These are phyloP conservation scores for Orientallactaga bullata DNA, from an alignment of 2,113 vertebrate species.

Conservation along the genomic window DNA sequence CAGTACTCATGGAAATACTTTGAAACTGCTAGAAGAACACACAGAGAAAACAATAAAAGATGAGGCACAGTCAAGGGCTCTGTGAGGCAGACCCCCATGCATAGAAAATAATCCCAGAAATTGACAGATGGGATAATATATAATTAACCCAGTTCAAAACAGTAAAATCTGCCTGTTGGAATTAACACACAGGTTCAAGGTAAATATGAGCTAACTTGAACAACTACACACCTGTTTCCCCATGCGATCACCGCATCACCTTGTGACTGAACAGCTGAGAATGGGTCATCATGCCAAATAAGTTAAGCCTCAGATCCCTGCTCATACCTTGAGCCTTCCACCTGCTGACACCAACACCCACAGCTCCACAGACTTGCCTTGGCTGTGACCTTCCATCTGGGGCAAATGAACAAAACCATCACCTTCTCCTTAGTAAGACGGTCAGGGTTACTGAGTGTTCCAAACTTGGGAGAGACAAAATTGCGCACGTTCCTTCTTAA, in stretches of 20 bases:
- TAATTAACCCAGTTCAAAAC: neutral
- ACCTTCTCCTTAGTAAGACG: neutral
- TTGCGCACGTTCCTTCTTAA: neutral
- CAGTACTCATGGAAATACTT: too few relatives aligned
- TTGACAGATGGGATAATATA: too few relatives aligned
- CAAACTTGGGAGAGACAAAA: neutral
- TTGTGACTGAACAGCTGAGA: neutral
- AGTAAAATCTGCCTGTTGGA: conserved; percentile 3
- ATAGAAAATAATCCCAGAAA: too few relatives aligned
- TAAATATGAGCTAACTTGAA: conserved; percentile 26
- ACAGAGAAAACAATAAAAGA: too few relatives aligned
- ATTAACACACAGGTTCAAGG: neutral
- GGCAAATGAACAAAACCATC: neutral
- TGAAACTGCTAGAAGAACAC: too few relatives aligned
- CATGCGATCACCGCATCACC: neutral
- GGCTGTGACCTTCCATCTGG: neutral
- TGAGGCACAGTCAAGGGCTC: too few relatives aligned
- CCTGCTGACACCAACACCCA: neutral
- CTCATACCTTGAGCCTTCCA: neutral
- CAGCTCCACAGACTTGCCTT: neutral
- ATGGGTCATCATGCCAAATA: neutral
- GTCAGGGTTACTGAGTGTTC: neutral
- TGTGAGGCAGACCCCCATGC: too few relatives aligned
- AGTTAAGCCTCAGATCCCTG: neutral
- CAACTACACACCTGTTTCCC: neutral